phyloP scores from a whole-genome alignment of 1,140 invertebrate genomes.

The Cryptotermes secundus region DNA sequence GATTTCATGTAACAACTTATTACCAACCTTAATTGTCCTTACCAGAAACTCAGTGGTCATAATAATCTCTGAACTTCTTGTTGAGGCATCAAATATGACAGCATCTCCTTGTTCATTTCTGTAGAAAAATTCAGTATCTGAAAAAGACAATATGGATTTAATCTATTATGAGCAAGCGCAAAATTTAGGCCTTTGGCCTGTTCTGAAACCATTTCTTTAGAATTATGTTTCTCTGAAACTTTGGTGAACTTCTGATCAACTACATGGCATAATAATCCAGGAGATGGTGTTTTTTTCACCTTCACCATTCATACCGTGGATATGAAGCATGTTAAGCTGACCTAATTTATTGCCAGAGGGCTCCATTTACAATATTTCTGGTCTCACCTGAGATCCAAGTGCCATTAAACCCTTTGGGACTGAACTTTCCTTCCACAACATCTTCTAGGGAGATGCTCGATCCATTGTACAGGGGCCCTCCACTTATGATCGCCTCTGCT shows the following conservation, averaged over 20 bases:
- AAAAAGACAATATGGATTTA: slow-evolving; percentile 35
- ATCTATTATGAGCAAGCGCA: too few relatives aligned
- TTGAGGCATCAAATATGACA: slow-evolving; percentile 45
- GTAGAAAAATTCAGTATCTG: slow-evolving; percentile 49
- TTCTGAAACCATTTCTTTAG: too few relatives aligned
- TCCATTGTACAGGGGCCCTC: slow-evolving; percentile 37
- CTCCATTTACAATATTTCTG: too few relatives aligned
- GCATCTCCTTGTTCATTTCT: slow-evolving; percentile 47
- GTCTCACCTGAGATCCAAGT: slow-evolving; percentile 50
- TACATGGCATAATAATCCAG: too few relatives aligned
- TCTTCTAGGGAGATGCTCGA: slow-evolving; percentile 48
- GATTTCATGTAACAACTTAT: too few relatives aligned
- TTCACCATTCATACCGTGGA: too few relatives aligned
- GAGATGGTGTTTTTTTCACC: too few relatives aligned
- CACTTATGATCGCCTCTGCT: slow-evolving; percentile 35
- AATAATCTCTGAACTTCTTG: slow-evolving; percentile 39
- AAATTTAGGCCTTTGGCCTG: too few relatives aligned
- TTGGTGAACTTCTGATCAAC: too few relatives aligned
- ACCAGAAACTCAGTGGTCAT: slow-evolving; percentile 44
- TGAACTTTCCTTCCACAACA: slow-evolving; percentile 48
- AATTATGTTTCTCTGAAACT: too few relatives aligned
- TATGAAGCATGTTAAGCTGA: too few relatives aligned
- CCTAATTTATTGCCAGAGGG: too few relatives aligned
- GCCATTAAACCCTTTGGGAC: slow-evolving; percentile 51
- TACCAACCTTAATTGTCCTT: slow-evolving; percentile 41